Evolutionary conservation across 2,797 vertebrate genomes (phyloP).

Genomic region (Oreochromis mossambicus): DNA sequence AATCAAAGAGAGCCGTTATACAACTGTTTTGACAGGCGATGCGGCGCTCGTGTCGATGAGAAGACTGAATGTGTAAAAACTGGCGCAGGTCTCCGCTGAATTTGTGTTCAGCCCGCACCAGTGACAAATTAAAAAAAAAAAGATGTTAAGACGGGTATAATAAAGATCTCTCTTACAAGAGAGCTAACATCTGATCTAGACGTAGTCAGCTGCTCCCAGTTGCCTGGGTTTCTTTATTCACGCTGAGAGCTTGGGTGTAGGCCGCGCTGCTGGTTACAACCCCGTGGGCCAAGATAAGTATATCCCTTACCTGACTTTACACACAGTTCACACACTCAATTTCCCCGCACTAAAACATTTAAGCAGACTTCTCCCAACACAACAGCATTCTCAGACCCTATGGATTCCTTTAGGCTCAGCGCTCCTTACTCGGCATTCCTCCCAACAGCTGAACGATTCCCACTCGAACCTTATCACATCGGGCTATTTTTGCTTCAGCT

Average conservation of each 20-base stretch:
- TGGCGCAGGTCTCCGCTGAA: neutral
- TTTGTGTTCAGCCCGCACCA: neutral
- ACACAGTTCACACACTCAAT: neutral
- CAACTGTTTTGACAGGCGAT: neutral
- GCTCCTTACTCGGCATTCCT: slow-evolving; percentile 30
- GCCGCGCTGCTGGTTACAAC: neutral
- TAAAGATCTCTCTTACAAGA: neutral
- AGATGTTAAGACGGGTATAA: neutral
- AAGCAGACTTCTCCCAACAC: neutral
- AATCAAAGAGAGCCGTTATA: neutral
- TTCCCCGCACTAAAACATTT: neutral
- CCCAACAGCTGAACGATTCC: slow-evolving; percentile 54
- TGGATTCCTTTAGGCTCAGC: neutral
- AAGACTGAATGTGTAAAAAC: neutral
- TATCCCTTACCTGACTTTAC: neutral
- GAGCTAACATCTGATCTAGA: neutral
- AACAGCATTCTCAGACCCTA: neutral
- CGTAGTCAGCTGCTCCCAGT: neutral
- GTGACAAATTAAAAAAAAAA: neutral
- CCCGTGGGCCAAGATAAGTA: neutral
- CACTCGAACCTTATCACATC: slow-evolving; percentile 32
- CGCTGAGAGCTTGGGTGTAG: neutral
- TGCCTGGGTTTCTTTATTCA: neutral
- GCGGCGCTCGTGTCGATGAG: neutral
- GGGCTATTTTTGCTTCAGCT: slow-evolving; percentile 56